Base-by-base conservation (phyloP, 2,113 vertebrate genomes). In the Talpa occidentalis region DNA sequence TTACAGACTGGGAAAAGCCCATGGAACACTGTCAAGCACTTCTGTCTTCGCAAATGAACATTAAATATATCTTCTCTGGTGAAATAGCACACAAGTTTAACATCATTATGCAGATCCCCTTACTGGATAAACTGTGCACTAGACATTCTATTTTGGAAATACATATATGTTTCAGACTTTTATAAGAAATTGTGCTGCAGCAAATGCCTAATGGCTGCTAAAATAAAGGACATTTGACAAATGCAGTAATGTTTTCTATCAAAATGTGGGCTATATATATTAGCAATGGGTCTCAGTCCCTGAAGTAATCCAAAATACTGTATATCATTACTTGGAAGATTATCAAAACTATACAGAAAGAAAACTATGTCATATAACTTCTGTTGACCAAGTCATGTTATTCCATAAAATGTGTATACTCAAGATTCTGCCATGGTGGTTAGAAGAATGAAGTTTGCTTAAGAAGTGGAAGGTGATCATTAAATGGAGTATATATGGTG, bases 401-500 rank as follows among this genome's bases (percentile, higher is more conserved):
- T 37, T 84, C n/a, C 16, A 21, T 72, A 49, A 35, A 70, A 70
- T 81, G 10, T 87, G 5, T 7, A 67, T 15, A 19, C 14, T 90
- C 10, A 49, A 15, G 28, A 44, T 40, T 56, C 4, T 26, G 6
- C 10, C 37, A 37, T 26, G 62, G 11, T 32, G 24, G 1, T 8
- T 49, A 44, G 79, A 82, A 56, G 42, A 21, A 42, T 26, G 3
- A n/a, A 14, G 5, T 67, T 44, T 32, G 21, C 35, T 70, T 52
- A 69, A 86, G 47, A 22, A 78, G 5, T 30, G 2, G 3, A 28
- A 14, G 3, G 6, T 11, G 9, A 40, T 79, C 6, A 32, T 2
- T 24, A 21, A 40, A 22, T 0, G 11, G 10, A 54, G 17, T 64
- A 28, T 42, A 16, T 0, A 17, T 11, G 6, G 0, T 8, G 4